Base-by-base conservation (phyloP, 2,797 vertebrate genomes). In the Gobionotothen gibberifrons region DNA sequence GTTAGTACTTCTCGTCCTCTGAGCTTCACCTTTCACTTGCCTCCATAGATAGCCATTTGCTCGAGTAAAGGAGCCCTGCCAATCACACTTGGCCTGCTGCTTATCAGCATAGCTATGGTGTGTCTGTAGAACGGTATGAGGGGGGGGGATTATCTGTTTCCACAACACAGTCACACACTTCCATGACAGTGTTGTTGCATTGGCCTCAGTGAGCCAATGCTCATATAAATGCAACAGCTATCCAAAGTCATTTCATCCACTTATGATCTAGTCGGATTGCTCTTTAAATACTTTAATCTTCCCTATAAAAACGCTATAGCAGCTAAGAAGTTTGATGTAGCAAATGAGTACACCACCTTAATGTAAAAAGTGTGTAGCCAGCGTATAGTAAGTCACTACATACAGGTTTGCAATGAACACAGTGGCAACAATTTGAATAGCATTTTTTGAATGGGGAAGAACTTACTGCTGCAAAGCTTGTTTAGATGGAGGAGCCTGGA, bases 31-130 rank as follows among this genome's bases (percentile, higher is more conserved):
- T 78, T 79, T 67, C 78, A 83, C 78, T 74, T 58, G 58, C 67
- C 57, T 59, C 49, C 83, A 74, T 80, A 85, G 76, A 91, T 87
- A 76, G 86, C 40, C 48, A 71, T 74, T 82, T 64, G 69, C 19
- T 67, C n/a, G 40, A 60, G 69, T 57, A 16, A 5, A 61, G 49
- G 47, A 46, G 29, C 9, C 46, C 60, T 19, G 9, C 77, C 53
- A 75, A 67, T 87, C 68, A 67, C n/a, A 74, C 32, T 5, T 46
- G 69, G 59, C 73, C 66, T 70, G 21, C 54, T 77, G 64, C 67
- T 81, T 85, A 83, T 85, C 86, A 86, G 59, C 17, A 58, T 40
- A 66, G 74, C 51, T 62, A 10, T 72, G 44, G 9, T 64, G 65
- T 66, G 57, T 84, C 65, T 56, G 43, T 16, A 40, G 42, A 62